Evolutionary conservation across 2,113 vertebrate genomes (phyloP), one percentile per base, ranked within the genome.

Genomic region (Lipophrys pholis): DNA sequence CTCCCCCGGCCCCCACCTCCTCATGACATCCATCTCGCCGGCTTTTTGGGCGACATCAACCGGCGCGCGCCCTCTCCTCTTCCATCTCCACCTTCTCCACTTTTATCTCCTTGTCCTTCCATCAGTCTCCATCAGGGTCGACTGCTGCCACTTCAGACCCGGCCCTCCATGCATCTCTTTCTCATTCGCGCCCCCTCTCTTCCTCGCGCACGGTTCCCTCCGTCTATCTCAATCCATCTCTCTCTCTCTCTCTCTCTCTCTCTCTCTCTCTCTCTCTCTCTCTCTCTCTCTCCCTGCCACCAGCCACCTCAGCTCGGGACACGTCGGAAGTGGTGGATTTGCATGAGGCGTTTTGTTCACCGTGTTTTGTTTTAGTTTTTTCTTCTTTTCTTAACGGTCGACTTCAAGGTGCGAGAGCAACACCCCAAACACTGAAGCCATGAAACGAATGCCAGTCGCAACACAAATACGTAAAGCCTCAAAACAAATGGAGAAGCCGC

Each of bases 111-210:
- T 88, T 83, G 59, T 89, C 83, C 73, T 76, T 58, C 81, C 81
- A 92, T 90, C 84, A 81, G 87, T 92, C 91, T 91, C 87, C 87
- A 91, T 92, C 85, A 90, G 64, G 54, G 69, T 75, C 64, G 90
- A 91, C 85, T 87, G 83, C 83, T 91, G 91, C 88, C 88, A 91
- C 90, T 91, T 88, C 84, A 87, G 75, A 62, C 81, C 83, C 76
- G 84, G 88, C 84, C 49, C 76, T 90, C 84, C 87, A 90, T 91
- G 88, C 79, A 82, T 92, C 89, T 90, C 80, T 77, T 79, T 86
- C 78, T 66, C 65, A 82, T 78, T 84, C 77, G 64, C 73, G 17
- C 69, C 69, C 66, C 79, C 74, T 64, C 60, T 62, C 14, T 76
- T 57, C 21, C 59, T 45, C 46, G 72, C 68, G 52, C 72, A 69